Conservation (phyloP, 2,113 vertebrate species). For the Sitta europaea region DNA sequence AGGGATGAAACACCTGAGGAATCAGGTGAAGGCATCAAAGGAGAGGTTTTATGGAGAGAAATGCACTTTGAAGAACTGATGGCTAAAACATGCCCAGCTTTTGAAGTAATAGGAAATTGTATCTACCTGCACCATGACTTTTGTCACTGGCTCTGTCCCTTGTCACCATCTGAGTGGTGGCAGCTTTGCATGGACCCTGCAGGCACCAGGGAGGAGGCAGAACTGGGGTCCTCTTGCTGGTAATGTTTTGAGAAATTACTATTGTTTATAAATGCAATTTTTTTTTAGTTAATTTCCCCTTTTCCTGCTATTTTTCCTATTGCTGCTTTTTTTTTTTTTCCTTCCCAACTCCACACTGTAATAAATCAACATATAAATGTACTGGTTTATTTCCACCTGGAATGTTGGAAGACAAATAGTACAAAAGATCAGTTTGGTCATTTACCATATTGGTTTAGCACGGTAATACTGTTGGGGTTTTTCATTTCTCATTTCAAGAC, state of each 20-base stretch:
- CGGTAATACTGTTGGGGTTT: background rate
- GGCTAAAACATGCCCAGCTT: background rate
- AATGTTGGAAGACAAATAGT: constrained; percentile 65
- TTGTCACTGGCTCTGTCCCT: background rate
- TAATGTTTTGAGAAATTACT: background rate
- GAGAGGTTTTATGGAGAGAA: background rate
- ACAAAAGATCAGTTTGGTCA: constrained; percentile 69
- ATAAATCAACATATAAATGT: constrained; percentile 66
- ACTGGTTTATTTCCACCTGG: constrained; percentile 68
- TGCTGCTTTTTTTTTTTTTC: background rate
- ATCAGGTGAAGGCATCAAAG: background rate
- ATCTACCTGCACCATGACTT: background rate
- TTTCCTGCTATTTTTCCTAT: background rate
- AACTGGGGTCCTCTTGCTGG: background rate
- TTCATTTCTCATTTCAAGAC: constrained; percentile 3
- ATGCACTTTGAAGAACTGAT: background rate
- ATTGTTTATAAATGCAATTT: background rate
- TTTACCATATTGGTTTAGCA: constrained; percentile 54
- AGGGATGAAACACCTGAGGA: background rate
- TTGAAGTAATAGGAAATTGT: background rate
- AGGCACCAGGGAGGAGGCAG: background rate
- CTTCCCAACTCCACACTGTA: constrained; percentile 26
- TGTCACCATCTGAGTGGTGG: background rate
- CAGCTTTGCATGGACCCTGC: background rate
- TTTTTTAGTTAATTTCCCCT: background rate